Evolutionary conservation across 1,140 invertebrate species (phyloP).

Genomic region (Caerostris extrusa): DNA sequence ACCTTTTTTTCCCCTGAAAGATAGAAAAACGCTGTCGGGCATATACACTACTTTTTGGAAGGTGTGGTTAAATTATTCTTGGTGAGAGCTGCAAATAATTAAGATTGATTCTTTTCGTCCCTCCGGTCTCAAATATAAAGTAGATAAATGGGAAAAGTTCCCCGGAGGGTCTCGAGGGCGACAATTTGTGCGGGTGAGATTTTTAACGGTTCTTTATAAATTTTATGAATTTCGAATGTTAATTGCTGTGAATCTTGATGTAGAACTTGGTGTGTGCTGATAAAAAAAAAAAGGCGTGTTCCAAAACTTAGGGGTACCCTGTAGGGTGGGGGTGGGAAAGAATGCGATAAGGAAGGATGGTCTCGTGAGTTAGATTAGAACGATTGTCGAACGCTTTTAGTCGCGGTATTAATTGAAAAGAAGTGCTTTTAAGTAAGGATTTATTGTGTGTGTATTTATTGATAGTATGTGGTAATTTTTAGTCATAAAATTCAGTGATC

Average conservation of each 20-base stretch:
- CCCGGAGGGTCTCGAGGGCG: not conserved
- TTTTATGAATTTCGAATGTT: too few species aligned
- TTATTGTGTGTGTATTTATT: too few species aligned
- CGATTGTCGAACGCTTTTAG: not conserved
- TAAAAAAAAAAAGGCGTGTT: not conserved
- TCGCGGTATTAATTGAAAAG: constrained; percentile 29
- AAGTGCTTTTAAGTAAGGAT: not conserved
- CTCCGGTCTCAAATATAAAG: constrained; percentile 13
- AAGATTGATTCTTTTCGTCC: constrained; percentile 56
- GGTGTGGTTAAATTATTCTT: constrained; percentile 69
- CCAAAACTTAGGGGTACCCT: not conserved
- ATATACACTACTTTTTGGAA: constrained; percentile 24
- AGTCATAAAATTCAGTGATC: too few species aligned
- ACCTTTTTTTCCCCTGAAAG: constrained; percentile 15
- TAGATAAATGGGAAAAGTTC: not conserved
- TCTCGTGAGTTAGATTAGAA: constrained; percentile 26
- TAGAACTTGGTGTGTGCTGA: not conserved
- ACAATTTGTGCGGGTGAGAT: constrained; percentile 30
- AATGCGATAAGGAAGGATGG: constrained; percentile 5
- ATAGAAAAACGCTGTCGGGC: constrained; percentile 44
- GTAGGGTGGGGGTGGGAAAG: not conserved
- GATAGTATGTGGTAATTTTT: too few species aligned
- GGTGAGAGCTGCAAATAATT: constrained; percentile 52
- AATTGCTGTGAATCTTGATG: not conserved
- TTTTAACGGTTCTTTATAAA: constrained; percentile 6